Percentiles rank a stretch among this genome's conserved stretches.
phyloP scores from a whole-genome alignment of 2,888 invertebrate species.

The Drosophila emarginata region DNA sequence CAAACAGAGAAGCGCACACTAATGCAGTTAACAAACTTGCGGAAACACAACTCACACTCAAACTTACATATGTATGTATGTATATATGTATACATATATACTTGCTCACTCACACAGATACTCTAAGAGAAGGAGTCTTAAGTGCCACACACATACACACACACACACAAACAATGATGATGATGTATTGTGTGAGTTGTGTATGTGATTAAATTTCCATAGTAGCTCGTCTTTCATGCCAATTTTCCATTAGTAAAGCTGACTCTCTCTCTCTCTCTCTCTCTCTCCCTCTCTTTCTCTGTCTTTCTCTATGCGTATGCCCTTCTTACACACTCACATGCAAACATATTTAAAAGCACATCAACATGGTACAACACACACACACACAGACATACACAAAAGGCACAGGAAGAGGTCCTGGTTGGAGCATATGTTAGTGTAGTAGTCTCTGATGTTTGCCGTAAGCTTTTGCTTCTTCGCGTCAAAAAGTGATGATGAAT shows the following conservation, averaged over 20 bases:
- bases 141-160: slow-evolving; percentile 49
- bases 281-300: slow-evolving; percentile 17
- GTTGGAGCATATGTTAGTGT: slow-evolving; percentile 35
- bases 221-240: slow-evolving; percentile 78
- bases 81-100: slow-evolving; percentile 15
- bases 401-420: slow-evolving; percentile 5
- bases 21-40: slow-evolving; percentile 78
- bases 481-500: slow-evolving; percentile 76
- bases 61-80: slow-evolving; percentile 17
- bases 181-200: slow-evolving; percentile 77
- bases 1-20: slow-evolving; percentile 71
- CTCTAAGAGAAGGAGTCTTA: slow-evolving; percentile 56
- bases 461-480: slow-evolving; percentile 48
- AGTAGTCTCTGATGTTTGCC: slow-evolving; percentile 51
- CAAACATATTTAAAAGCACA: slow-evolving; percentile 66
- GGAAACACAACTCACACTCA: slow-evolving; percentile 52
- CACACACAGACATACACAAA: slow-evolving; percentile 16
- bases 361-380: slow-evolving; percentile 41
- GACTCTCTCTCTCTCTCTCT: background rate
- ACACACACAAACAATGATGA: slow-evolving; percentile 61
- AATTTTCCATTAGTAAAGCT: slow-evolving; percentile 72
- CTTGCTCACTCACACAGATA: slow-evolving; percentile 34
- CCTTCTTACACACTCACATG: slow-evolving; percentile 23
- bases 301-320: slow-evolving; percentile 26
- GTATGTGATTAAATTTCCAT: slow-evolving; percentile 78